Evolutionary conservation across 1,140 invertebrate species (phyloP).

Genomic region (Ceratina japonica): DNA sequence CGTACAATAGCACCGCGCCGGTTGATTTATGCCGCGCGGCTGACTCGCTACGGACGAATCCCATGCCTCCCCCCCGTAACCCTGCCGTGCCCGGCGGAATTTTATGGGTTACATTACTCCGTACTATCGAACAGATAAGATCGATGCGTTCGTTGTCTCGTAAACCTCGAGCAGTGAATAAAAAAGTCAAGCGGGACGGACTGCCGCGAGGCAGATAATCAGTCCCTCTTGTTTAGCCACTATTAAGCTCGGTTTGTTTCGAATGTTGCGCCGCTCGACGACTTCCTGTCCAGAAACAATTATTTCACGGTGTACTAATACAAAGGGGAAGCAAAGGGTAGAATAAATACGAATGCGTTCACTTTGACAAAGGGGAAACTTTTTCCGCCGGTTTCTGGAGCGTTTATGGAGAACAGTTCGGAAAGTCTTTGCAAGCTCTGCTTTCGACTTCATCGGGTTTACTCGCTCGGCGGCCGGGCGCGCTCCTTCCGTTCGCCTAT

Average conservation of each 20-base stretch:
- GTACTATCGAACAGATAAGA: not conserved
- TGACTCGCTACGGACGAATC: constrained; percentile 32
- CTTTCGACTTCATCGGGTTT: constrained; percentile 29
- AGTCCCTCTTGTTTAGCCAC: not conserved
- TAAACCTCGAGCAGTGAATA: not conserved
- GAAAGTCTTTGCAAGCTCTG: constrained; percentile 18
- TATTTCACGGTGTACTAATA: not conserved
- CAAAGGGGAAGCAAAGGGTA: not conserved
- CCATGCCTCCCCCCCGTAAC: not conserved
- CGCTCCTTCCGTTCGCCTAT: constrained; percentile 17
- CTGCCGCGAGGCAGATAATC: not conserved
- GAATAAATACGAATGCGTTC: constrained; percentile 41
- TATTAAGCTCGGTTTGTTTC: no score
- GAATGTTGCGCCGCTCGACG: not conserved
- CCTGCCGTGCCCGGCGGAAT: constrained; percentile 12
- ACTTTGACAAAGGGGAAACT: not conserved
- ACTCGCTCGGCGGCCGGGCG: not conserved
- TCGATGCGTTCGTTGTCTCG: not conserved
- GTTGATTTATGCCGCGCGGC: constrained; percentile 33
- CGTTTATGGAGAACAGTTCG: constrained; percentile 13
- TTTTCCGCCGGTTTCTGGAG: constrained; percentile 10
- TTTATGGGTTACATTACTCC: constrained; percentile 22
- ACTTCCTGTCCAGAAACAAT: not conserved
- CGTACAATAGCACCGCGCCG: constrained; percentile 12
- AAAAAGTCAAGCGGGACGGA: not conserved